Evolutionary conservation across 1,140 invertebrate species (phyloP), one percentile per base, ranked within the genome.

Genomic region (Platyscapa corneri): DNA sequence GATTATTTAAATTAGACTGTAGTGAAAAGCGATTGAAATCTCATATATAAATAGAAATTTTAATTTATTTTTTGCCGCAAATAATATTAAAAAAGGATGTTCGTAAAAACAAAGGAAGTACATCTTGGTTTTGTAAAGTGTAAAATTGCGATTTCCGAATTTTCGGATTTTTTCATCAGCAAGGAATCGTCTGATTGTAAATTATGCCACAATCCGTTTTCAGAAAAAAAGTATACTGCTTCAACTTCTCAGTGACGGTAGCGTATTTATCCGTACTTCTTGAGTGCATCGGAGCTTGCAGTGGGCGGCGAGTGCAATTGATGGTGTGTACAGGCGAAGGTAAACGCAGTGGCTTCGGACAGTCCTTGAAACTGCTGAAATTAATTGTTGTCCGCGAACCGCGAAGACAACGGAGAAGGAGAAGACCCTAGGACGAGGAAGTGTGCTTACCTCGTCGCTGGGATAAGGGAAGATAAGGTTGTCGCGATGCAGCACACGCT

Each of bases 311-410:
- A 74, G 53, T 64, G 77, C 79, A 85, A 85, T 85, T 80, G 77
- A 85, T 80, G 67, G 65, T 74, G 64, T 56, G 67, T 80, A 79
- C 23, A 5, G 46, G 80, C 53, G 56, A 42, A 80, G 78, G 77
- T n/a, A 37, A 20, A 70, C 37, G 37, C 5, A 42, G 70, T 74
- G 32, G 70, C 27, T 6, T 42, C n/a, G 74, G 72, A 23, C 32
- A 37, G 30, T 80, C 67, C 83, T 83, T 80, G 86, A 87, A 82
- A 82, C 83, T 80, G 75, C 74, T 83, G 84, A 88, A 88, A 86
- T 86, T 82, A 82, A 82, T 86, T 82, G 74, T 86, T 75, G 34
- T 67, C 46, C 34, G 42, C 60, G 75, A 49, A 78, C 32, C 27
- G 32, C 60, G 74, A 84, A 84, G 79, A 85, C 78, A 53, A 65